Evolutionary conservation across 2,113 vertebrate genomes (phyloP).

Genomic region (Dicentrarchus labrax): DNA sequence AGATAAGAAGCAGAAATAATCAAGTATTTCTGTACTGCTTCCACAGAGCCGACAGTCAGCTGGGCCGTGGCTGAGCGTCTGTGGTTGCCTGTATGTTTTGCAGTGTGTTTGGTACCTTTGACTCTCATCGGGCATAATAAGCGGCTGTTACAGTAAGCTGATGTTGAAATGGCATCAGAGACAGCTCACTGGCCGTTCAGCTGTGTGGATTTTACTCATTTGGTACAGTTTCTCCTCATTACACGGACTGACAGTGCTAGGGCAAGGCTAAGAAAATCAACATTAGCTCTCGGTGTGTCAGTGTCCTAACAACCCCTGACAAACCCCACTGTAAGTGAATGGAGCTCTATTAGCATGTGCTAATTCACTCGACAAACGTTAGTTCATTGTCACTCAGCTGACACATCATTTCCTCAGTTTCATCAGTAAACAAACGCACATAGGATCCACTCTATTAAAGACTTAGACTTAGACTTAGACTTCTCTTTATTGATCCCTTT

Average conservation of each 20-base stretch:
- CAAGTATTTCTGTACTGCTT: neutral
- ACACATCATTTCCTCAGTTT: conserved; percentile 23
- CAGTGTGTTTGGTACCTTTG: neutral
- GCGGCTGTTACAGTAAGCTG: neutral
- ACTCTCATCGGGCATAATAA: no score
- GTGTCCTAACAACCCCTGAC: neutral
- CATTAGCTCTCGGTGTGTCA: neutral
- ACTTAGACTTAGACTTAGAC: no score
- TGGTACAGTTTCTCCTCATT: neutral
- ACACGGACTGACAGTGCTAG: neutral
- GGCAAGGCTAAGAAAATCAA: neutral
- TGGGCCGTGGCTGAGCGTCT: no score
- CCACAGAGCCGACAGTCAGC: neutral
- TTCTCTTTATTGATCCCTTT: no score
- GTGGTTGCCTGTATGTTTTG: neutral
- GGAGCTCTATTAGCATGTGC: conserved; percentile 49
- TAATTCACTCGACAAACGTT: conserved; percentile 54
- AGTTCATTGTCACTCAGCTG: conserved; percentile 21
- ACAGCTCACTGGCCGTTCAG: no score
- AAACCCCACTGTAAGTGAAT: conserved; percentile 15
- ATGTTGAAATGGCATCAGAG: neutral
- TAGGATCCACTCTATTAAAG: neutral
- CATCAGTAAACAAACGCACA: conserved; percentile 6
- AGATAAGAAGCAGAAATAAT: neutral
- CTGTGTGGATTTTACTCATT: neutral